Conservation (phyloP, 2,113 vertebrate genomes). For the Elachura formosa region DNA sequence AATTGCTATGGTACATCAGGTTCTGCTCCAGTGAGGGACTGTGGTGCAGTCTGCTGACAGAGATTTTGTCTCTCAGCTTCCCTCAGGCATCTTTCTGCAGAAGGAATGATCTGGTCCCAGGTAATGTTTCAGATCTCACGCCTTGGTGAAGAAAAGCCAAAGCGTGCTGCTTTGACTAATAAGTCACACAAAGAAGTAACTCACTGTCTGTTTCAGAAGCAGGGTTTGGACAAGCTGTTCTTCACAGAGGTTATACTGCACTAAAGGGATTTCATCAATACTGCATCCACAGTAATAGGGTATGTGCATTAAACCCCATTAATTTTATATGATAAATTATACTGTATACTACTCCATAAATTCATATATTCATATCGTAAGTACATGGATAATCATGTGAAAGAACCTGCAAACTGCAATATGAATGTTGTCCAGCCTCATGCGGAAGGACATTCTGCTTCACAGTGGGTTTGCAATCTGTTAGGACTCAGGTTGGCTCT, state of each 20-base stretch:
- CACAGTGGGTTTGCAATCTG: constrained; percentile 58
- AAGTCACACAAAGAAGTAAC: background rate
- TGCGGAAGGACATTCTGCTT: constrained; percentile 42
- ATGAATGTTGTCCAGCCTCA: constrained; percentile 14
- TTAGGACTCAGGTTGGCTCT: constrained; percentile 35
- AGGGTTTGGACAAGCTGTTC: background rate
- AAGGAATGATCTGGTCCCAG: background rate
- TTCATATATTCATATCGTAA: background rate
- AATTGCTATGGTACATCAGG: background rate
- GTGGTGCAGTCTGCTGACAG: background rate
- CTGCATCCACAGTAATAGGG: background rate
- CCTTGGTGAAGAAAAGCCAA: background rate
- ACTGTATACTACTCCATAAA: background rate
- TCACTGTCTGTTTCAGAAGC: background rate
- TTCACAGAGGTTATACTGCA: background rate
- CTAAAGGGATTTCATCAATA: background rate
- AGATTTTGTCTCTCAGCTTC: background rate
- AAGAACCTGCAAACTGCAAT: background rate
- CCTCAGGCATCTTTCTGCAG: background rate
- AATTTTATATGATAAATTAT: background rate
- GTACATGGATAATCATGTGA: background rate
- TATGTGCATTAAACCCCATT: background rate
- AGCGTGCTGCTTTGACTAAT: background rate
- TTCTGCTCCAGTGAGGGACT: background rate
- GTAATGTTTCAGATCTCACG: background rate